Conservation (phyloP, 2,113 vertebrate genomes). For the Nothocercus julius region DNA sequence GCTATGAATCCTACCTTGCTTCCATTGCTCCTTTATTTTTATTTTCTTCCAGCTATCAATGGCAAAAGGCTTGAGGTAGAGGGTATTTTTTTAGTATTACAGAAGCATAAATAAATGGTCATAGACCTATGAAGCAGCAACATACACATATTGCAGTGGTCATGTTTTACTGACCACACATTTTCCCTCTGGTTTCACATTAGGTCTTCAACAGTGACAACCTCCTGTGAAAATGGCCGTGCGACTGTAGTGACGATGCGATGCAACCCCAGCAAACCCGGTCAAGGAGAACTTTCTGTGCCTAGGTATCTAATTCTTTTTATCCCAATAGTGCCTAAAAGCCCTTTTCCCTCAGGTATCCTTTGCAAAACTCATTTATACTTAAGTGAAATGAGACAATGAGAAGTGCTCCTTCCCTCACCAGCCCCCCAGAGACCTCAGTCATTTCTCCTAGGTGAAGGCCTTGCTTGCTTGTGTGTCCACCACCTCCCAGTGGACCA, state of each 20-base stretch:
- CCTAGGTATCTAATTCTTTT: slow-evolving; percentile 82
- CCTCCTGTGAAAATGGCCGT: slow-evolving; percentile 90
- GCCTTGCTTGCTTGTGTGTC: background rate
- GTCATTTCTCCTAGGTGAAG: background rate
- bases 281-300: slow-evolving; percentile 86
- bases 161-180: background rate
- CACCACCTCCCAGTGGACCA: background rate
- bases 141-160: background rate
- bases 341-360: background rate
- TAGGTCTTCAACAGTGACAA: slow-evolving; percentile 88
- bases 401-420: background rate
- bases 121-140: background rate
- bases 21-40: background rate
- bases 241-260: slow-evolving; percentile 89
- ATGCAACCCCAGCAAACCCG: slow-evolving; percentile 84
- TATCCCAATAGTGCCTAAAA: background rate
- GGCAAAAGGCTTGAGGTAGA: background rate
- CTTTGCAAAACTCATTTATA: background rate
- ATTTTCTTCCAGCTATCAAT: background rate
- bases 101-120: background rate
- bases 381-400: background rate
- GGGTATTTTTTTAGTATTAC: background rate
- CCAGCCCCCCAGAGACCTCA: background rate
- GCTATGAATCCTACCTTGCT: background rate
- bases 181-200: slow-evolving; percentile 7